Evolutionary conservation across 2,888 invertebrate genomes (phyloP), one percentile per base, ranked within the genome.

Genomic region (Aquatica leii): DNA sequence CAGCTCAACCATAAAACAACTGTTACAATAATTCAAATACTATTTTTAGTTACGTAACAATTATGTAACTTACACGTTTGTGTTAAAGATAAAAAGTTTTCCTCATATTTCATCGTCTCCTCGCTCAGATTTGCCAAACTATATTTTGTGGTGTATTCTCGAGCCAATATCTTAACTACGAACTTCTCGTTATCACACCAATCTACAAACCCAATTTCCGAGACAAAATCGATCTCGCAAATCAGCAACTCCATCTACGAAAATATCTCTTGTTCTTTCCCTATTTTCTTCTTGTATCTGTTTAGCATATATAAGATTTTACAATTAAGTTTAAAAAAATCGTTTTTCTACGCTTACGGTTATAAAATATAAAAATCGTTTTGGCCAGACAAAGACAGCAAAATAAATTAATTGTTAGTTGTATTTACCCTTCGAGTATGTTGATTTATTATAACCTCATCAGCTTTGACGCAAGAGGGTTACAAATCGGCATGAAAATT

Each of bases 121-220:
- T 55, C 55, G 55, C 63, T 68, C 67, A 68, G 67, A 65, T 70
- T 68, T 67, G 67, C 65, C 65, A 68, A 70, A 68, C 70, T 66
- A 70, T 66, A 70, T 65, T 70, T 69, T 67, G 54, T 62, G 68
- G 66, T 69, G 68, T 65, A 66, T 70, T 67, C 63, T 52, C 60
- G 62, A 24, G 61, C 62, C 61, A 68, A 67, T 65, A 65, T 67
- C 68, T 69, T 64, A 68, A 69, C 68, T 68, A 61, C 55, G 69
- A 58, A 58, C n/a, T 20, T 61, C 59, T 61, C 62, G 59, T 68
- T 74, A 75, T 77, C 76, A 68, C 68, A 65, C 66, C 73, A 73
- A 80, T 80, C 79, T 77, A 78, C 78, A 78, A 78, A 80, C 77
- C 77, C 79, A 79, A 79, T 79, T 80, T 79, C 80, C 79, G 74